These are phyloP conservation scores for Syngnathus scovelli DNA, from an alignment of 2,113 vertebrate species.

Conservation along the genomic window DNA sequence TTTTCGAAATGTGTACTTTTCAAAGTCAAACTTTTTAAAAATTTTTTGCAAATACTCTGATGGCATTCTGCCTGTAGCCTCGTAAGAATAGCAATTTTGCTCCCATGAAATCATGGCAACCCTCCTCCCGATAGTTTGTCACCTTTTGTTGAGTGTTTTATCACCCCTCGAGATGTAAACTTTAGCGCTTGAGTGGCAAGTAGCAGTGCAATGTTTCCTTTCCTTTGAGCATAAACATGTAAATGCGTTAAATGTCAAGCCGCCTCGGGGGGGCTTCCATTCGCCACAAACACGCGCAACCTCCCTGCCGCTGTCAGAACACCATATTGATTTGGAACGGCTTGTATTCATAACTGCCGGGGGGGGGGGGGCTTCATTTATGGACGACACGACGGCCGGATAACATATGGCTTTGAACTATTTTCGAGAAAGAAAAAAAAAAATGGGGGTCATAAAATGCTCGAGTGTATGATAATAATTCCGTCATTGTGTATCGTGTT, in stretches of 20 bases:
- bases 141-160: neutral
- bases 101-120: neutral
- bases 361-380: neutral
- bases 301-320: neutral
- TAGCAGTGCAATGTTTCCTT: neutral
- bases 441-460: no score
- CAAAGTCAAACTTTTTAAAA: no score
- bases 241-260: constrained; percentile 1
- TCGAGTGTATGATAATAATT: no score
- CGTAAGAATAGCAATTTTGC: neutral
- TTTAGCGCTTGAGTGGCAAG: constrained; percentile 2
- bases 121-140: neutral
- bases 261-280: neutral
- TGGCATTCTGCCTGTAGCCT: neutral
- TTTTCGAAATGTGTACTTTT: no score
- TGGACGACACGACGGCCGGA: neutral
- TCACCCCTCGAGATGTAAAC: neutral
- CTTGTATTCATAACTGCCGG: neutral
- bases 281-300: neutral
- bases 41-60: neutral
- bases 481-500: no score
- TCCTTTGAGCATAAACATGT: constrained; percentile 3
- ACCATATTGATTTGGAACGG: neutral
- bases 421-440: no score
- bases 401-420: no score